Evolutionary conservation across 2,888 invertebrate genomes (phyloP).

Genomic region (Poecilus cupreus): DNA sequence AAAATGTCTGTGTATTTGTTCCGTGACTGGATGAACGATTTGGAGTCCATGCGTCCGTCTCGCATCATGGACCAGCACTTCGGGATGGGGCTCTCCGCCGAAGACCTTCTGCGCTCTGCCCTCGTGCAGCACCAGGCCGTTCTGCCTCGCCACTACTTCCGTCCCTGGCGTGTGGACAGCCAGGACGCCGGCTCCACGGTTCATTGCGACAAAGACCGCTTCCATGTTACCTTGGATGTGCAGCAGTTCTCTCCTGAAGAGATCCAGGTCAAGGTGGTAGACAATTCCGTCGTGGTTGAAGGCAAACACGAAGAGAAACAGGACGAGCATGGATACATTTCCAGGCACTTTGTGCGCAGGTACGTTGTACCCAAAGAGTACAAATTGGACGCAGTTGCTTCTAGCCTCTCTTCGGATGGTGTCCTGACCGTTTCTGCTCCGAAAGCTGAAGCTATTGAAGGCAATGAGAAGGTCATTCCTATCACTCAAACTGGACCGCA

Average conservation of each 20-base stretch:
- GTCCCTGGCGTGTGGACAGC: slow-evolving; percentile 74
- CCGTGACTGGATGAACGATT: slow-evolving; percentile 71
- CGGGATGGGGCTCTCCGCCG: slow-evolving; percentile 74
- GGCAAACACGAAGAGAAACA: slow-evolving; percentile 86
- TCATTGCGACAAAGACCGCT: slow-evolving; percentile 79
- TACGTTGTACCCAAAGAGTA: slow-evolving; percentile 85
- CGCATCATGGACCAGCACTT: slow-evolving; percentile 76
- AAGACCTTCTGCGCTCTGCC: slow-evolving; percentile 71
- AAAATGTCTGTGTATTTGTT: slow-evolving; percentile 75
- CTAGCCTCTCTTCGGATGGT: slow-evolving; percentile 85
- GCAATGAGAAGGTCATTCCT: slow-evolving; percentile 71
- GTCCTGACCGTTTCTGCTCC: slow-evolving; percentile 82
- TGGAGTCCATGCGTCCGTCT: slow-evolving; percentile 73
- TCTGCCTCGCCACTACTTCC: slow-evolving; percentile 67
- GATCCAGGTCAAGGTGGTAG: slow-evolving; percentile 84
- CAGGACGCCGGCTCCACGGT: slow-evolving; percentile 76
- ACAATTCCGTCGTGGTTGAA: slow-evolving; percentile 79
- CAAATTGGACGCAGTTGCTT: slow-evolving; percentile 82
- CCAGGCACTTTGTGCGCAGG: slow-evolving; percentile 84
- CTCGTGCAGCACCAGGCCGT: slow-evolving; percentile 19
- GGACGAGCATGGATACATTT: slow-evolving; percentile 85
- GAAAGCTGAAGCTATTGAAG: slow-evolving; percentile 70
- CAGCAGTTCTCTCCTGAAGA: slow-evolving; percentile 86
- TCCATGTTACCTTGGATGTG: slow-evolving; percentile 84
- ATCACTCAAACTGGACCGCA: slow-evolving; percentile 70